phyloP scores from a whole-genome alignment of 2,797 vertebrate genomes.

The Triplophysa bombifrons region DNA sequence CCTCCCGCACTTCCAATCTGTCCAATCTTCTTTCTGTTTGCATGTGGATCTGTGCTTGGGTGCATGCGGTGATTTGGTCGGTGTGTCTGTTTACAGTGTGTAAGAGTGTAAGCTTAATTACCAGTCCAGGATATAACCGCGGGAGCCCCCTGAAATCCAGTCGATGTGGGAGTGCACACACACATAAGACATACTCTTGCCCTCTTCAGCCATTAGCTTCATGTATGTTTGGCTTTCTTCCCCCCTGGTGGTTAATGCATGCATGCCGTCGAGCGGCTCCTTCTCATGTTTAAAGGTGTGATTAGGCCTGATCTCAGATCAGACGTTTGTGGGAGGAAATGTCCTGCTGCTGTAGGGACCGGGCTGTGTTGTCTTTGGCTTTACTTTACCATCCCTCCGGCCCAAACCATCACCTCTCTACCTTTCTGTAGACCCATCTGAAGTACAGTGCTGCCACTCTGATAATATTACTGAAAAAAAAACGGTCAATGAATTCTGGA shows the following conservation, averaged over 20 bases:
- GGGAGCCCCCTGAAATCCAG: constrained; percentile 48
- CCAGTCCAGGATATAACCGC: constrained; percentile 70
- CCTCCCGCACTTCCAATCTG: constrained; percentile 53
- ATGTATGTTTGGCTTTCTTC: constrained; percentile 74
- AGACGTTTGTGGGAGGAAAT: constrained; percentile 82
- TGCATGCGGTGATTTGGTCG: constrained; percentile 39
- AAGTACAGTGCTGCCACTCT: constrained; percentile 31
- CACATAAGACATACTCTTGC: constrained; percentile 33
- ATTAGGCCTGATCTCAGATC: constrained; percentile 77
- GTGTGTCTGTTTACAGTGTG: constrained; percentile 55
- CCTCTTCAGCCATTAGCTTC: constrained; percentile 66
- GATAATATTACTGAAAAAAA: constrained; percentile 17
- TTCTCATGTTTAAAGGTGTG: constrained; percentile 68
- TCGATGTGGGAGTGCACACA: constrained; percentile 17
- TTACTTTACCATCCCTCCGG: constrained; percentile 78
- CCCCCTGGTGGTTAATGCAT: constrained; percentile 74
- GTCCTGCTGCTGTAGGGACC: constrained; percentile 83
- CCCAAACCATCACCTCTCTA: constrained; percentile 67
- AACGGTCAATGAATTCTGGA: constrained; percentile 30
- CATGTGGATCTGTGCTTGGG: constrained; percentile 32
- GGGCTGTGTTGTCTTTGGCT: constrained; percentile 91
- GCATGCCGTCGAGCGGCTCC: constrained; percentile 65
- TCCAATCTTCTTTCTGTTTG: constrained; percentile 47
- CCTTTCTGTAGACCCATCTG: constrained; percentile 1
- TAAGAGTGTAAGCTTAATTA: constrained; percentile 71